phyloP scores from a whole-genome alignment of 2,888 invertebrate genomes.

The Tenthredo distinguenda region DNA sequence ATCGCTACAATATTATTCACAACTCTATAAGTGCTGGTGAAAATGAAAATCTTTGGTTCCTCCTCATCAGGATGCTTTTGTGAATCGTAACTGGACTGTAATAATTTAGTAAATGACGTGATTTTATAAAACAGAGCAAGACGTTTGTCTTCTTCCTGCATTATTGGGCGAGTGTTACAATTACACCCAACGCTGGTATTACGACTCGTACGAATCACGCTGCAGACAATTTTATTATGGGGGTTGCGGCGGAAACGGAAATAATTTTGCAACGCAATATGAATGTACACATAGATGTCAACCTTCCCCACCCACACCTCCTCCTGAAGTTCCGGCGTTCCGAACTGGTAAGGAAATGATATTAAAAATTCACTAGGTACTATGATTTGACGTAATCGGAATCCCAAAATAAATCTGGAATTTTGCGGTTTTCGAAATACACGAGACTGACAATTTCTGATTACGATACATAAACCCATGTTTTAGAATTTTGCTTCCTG shows the following conservation, averaged over 20 bases:
- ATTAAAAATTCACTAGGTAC: not conserved
- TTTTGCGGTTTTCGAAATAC: constrained; percentile 47
- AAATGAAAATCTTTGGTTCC: not conserved
- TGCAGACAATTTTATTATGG: constrained; percentile 93
- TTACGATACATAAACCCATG: constrained; percentile 5
- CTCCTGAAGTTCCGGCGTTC: constrained; percentile 72
- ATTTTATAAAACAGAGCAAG: constrained; percentile 80
- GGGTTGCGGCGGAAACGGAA: constrained; percentile 95
- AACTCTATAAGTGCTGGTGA: not conserved
- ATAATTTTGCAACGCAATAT: constrained; percentile 87
- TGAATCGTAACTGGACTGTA: not conserved
- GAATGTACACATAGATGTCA: constrained; percentile 86
- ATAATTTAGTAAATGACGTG: not conserved
- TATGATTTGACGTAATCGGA: not conserved
- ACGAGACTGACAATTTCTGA: constrained; percentile 51
- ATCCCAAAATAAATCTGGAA: not conserved
- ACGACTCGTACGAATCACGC: constrained; percentile 85
- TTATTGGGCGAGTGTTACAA: constrained; percentile 88
- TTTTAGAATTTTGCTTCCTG: constrained; percentile 85
- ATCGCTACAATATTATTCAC: not conserved
- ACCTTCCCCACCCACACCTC: constrained; percentile 76
- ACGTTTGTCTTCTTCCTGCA: constrained; percentile 88
- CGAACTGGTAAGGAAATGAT: constrained; percentile 68
- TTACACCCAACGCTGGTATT: constrained; percentile 90
- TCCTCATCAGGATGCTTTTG: constrained; percentile 6